Base-by-base conservation (phyloP, 2,113 vertebrate genomes). In the Electrona antarctica region DNA sequence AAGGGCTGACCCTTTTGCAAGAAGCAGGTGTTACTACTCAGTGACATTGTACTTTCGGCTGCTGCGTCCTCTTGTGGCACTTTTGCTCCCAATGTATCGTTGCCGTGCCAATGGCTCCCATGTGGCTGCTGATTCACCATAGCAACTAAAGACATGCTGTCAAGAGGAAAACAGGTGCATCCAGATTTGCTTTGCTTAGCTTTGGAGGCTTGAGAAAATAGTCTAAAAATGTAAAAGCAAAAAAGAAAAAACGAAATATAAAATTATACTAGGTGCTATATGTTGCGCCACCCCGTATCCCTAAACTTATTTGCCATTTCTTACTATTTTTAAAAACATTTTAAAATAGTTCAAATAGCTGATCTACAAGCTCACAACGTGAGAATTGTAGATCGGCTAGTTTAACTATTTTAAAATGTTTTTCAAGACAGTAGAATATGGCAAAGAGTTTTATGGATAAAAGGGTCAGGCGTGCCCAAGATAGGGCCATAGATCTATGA, bases 81-180 rank as follows among this genome's bases (percentile, higher is more conserved):
- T 64, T 58, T 28, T 59, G 51, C 66, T 88, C 85, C 89, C 75
- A 67, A 56, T 67, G 79, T 81, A 88, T 68, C 8, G 65, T 90
- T 85, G 8, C 81, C 81, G 85, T 80, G 77, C 77, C 61, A 21
- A 90, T 46, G 5, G 41, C 46, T 54, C 82, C 73, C 65, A 72
- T 71, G 77, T 75, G 82, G 60, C 80, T 72, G 67, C 57, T 12
- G 55, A 60, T 66, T 89, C 81, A 54, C 83, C 72, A 87, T 81
- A 64, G 84, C 78, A 89, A 88, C 89, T 15, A 45, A 50, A 71
- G 54, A 58, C 60, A 69, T 33, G 66, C 69, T 8, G 70, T 74
- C 72, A 75, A 54, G 61, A 78, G 64, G 66, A 78, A 74, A 81
- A 84, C 83, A 85, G 80, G 73, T 78, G 77, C 57, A 58, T 63